Evolutionary conservation across 2,888 invertebrate species (phyloP).

Genomic region (Nemotelus pantherinus): DNA sequence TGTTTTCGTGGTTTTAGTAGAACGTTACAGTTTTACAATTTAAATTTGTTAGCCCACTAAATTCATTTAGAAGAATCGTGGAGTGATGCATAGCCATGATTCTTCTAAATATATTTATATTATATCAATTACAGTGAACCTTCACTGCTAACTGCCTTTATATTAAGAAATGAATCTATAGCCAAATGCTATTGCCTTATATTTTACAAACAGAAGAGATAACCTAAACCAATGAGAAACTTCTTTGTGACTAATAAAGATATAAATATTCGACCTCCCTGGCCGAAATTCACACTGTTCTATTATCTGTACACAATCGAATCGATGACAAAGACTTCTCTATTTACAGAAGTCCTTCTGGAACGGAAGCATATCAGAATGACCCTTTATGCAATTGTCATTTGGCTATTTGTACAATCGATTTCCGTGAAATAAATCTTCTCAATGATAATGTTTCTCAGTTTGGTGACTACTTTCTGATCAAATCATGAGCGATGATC

Average conservation of each 20-base stretch:
- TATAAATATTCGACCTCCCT: conserved; percentile 34
- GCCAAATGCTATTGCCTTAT: too few relatives aligned
- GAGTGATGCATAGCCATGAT: too few relatives aligned
- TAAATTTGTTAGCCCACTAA: too few relatives aligned
- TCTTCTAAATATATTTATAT: too few relatives aligned
- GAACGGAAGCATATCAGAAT: conserved; percentile 41
- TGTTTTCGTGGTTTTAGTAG: too few relatives aligned
- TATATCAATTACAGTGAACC: too few relatives aligned
- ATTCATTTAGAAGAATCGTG: too few relatives aligned
- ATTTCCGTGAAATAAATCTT: conserved; percentile 44
- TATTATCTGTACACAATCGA: conserved; percentile 6
- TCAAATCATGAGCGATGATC: conserved; percentile 14
- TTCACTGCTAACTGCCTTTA: too few relatives aligned
- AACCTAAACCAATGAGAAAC: too few relatives aligned
- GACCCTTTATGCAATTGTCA: not conserved
- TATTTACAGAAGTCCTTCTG: conserved; percentile 37
- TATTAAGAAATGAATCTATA: too few relatives aligned
- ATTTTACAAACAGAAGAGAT: too few relatives aligned
- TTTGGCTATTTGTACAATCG: conserved; percentile 16
- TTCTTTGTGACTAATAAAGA: not conserved
- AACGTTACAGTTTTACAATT: too few relatives aligned
- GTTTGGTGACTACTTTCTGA: not conserved
- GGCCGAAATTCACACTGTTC: not conserved
- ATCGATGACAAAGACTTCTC: not conserved
- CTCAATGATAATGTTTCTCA: not conserved